phyloP scores from a whole-genome alignment of 92 coral and sea anemone genomes.

The Meandrina meandrites region DNA sequence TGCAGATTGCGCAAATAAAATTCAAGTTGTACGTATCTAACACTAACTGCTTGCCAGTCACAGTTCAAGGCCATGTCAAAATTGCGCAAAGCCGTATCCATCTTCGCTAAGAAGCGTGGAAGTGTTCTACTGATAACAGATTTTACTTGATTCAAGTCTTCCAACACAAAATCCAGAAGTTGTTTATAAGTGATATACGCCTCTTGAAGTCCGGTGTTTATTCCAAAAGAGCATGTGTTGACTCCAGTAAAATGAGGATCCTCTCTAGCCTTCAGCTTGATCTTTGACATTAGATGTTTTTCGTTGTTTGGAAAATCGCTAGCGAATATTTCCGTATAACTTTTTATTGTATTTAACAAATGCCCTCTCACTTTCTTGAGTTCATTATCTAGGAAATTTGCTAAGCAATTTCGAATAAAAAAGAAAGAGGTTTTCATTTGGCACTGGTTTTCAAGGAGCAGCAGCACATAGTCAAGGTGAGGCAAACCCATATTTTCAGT shows the following conservation, averaged over 20 bases:
- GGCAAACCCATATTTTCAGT: neutral
- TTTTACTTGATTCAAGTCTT: conserved; percentile 12
- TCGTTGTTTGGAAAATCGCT: neutral
- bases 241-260: neutral
- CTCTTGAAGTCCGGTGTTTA: neutral
- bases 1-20: conserved; percentile 26
- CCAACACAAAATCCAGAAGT: neutral
- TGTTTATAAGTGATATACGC: neutral
- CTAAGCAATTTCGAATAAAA: neutral
- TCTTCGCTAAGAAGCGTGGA: neutral
- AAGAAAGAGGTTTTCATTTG: neutral
- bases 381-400: neutral
- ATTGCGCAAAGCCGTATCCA: conserved; percentile 14
- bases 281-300: neutral
- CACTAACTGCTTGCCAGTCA: conserved; percentile 43
- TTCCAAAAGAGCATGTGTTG: conserved; percentile 13
- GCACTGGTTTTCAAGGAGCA: neutral
- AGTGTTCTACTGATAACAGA: neutral
- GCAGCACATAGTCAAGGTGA: neutral
- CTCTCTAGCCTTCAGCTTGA: neutral
- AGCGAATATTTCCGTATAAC: neutral
- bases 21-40: conserved; percentile 30
- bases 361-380: neutral
- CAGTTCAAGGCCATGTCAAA: conserved; percentile 21
- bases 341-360: neutral